Conservation (phyloP, 2,888 invertebrate genomes). For the Palloptera scutellata region DNA sequence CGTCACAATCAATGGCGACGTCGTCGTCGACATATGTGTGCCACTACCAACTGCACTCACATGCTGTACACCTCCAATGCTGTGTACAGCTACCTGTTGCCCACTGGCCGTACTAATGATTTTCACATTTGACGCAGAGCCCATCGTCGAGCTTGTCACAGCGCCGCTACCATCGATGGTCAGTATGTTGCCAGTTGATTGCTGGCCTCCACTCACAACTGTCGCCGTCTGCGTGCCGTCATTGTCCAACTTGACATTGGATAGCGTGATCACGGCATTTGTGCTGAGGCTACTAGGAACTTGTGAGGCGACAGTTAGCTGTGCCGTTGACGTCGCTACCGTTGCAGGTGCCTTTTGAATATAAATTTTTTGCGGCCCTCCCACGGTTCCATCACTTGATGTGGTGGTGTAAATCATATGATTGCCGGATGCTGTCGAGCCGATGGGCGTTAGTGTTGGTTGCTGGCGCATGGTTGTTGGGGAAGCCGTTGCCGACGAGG, state of each 20-base stretch:
- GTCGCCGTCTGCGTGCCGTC: conserved; percentile 38
- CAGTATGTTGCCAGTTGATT: conserved; percentile 25
- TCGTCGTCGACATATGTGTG: conserved; percentile 40
- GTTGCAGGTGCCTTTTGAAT: conserved; percentile 53
- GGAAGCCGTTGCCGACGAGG: conserved; percentile 38
- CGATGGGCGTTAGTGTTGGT: conserved; percentile 51
- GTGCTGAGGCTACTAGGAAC: conserved; percentile 52
- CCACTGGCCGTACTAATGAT: conserved; percentile 57
- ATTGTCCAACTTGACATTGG: conserved; percentile 58
- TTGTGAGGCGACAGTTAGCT: conserved; percentile 34
- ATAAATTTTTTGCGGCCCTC: conserved; percentile 54
- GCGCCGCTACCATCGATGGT: conserved; percentile 36
- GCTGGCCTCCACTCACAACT: neutral
- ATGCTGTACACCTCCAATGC: conserved; percentile 51
- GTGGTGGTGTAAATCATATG: conserved; percentile 60
- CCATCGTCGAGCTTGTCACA: conserved; percentile 14
- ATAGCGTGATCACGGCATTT: conserved; percentile 56
- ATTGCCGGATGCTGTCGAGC: conserved; percentile 51
- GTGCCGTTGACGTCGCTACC: conserved; percentile 23
- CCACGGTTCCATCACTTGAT: conserved; percentile 47
- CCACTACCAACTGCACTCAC: conserved; percentile 35
- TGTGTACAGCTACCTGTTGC: conserved; percentile 57
- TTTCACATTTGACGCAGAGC: conserved; percentile 49
- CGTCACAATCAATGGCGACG: conserved; percentile 54
- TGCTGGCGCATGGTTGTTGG: conserved; percentile 38